Conservation (phyloP, 2,888 invertebrate species). For the Ecliptopera silaceata region DNA sequence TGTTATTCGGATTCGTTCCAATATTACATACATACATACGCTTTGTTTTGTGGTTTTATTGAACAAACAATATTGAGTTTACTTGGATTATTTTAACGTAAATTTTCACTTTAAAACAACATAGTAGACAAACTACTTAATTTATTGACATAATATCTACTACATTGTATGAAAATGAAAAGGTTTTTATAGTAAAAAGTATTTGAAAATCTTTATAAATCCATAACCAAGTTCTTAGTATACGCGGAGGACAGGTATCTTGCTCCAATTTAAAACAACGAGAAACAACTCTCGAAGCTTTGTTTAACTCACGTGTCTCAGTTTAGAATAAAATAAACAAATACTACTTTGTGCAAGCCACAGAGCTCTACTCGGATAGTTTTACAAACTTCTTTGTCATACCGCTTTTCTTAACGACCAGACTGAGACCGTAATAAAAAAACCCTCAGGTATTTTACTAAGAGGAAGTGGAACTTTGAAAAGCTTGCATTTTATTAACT, state of each 20-base stretch:
- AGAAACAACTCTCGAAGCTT: conserved; percentile 34
- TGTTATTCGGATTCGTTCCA: conserved; percentile 56
- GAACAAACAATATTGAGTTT: conserved; percentile 19
- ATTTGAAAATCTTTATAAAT: too few relatives aligned
- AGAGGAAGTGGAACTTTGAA: too few relatives aligned
- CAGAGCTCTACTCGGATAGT: neutral
- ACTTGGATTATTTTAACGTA: conserved; percentile 4
- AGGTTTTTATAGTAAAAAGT: too few relatives aligned
- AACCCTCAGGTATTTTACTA: too few relatives aligned
- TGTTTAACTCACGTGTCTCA: conserved; percentile 32
- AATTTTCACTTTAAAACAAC: conserved; percentile 6
- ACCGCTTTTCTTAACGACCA: neutral
- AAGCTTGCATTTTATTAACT: too few relatives aligned
- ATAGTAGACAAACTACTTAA: too few relatives aligned
- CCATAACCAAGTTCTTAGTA: neutral
- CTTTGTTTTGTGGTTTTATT: conserved; percentile 19
- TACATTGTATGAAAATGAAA: too few relatives aligned
- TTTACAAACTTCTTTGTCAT: neutral
- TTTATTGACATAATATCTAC: too few relatives aligned
- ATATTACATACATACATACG: conserved; percentile 38
- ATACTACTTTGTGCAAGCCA: conserved; percentile 1
- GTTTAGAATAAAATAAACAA: conserved; percentile 44
- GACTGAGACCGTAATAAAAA: neutral
- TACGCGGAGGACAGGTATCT: neutral
- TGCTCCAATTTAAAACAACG: conserved; percentile 7